A percentile compares a stretch with the other conserved stretches of the same genome.
Evolutionary conservation across 2,888 invertebrate species (phyloP).

Genomic region (Arge pagana): DNA sequence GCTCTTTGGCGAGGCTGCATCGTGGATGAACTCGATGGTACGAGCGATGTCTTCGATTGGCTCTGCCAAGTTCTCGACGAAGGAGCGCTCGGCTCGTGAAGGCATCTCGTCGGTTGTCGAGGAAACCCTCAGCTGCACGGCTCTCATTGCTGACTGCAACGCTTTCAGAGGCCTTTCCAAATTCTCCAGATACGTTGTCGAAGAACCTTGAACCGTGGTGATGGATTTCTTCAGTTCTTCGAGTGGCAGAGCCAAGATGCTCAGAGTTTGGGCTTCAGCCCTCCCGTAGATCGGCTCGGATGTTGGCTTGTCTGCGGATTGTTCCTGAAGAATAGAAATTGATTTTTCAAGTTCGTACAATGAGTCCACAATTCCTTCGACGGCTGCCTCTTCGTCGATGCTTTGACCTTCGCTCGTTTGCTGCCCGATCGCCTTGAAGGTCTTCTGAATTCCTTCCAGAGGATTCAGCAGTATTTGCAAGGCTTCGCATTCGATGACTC

Average conservation of each 20-base stretch:
- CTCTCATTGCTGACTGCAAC: conserved; percentile 30
- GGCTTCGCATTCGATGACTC: conserved; percentile 15
- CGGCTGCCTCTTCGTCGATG: conserved; percentile 30
- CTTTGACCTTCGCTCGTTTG: conserved; percentile 13
- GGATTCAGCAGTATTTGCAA: conserved; percentile 12
- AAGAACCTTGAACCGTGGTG: conserved; percentile 32
- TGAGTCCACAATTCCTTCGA: conserved; percentile 39
- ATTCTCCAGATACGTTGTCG: conserved; percentile 32
- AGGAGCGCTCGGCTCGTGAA: background rate
- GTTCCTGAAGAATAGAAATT: conserved; percentile 39
- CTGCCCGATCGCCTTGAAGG: conserved; percentile 28
- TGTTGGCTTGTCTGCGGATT: conserved; percentile 31
- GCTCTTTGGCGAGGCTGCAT: conserved; percentile 12
- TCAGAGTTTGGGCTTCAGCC: conserved; percentile 27
- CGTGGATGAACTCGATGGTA: conserved; percentile 20
- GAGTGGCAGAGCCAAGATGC: conserved; percentile 28
- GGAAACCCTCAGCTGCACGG: conserved; percentile 9
- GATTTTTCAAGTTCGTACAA: conserved; percentile 39
- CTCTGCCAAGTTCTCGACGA: conserved; percentile 21
- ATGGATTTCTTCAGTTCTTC: conserved; percentile 33
- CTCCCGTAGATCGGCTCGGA: conserved; percentile 24
- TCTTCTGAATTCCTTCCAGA: conserved; percentile 24
- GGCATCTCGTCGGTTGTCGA: background rate
- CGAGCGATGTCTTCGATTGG: conserved; percentile 31
- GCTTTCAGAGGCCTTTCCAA: conserved; percentile 31